Percentiles rank a stretch among this genome's conserved stretches.
Conservation (phyloP, 1,140 invertebrate genomes). For the Drosophila guanche region DNA sequence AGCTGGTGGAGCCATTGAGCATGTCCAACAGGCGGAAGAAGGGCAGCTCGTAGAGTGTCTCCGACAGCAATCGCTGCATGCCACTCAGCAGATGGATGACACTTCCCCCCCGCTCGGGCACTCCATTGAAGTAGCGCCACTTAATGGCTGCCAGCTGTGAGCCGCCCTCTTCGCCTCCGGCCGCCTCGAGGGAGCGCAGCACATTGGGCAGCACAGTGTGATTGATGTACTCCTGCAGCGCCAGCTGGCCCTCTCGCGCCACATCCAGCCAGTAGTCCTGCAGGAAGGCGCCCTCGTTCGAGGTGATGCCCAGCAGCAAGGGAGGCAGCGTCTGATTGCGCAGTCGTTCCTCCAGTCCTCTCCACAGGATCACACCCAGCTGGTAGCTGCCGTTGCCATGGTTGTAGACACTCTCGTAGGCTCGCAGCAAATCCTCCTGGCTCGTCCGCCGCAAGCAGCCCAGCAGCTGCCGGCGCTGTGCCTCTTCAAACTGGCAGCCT, state of each 20-base stretch:
- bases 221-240: slow-evolving; percentile 84
- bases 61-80: slow-evolving; percentile 75
- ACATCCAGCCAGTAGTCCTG: slow-evolving; percentile 85
- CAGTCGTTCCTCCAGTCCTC: slow-evolving; percentile 77
- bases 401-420: slow-evolving; percentile 86
- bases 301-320: slow-evolving; percentile 78
- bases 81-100: slow-evolving; percentile 59
- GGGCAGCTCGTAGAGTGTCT: slow-evolving; percentile 73
- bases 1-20: slow-evolving; percentile 74
- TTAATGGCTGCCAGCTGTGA: slow-evolving; percentile 84
- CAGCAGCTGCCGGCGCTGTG: slow-evolving; percentile 60
- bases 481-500: slow-evolving; percentile 84
- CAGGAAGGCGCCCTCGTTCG: slow-evolving; percentile 86
- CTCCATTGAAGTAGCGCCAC: slow-evolving; percentile 84
- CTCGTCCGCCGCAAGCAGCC: slow-evolving; percentile 87
- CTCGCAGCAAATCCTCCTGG: slow-evolving; percentile 85
- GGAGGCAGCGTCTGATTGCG: slow-evolving; percentile 75
- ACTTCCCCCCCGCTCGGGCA: slow-evolving; percentile 17
- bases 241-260: slow-evolving; percentile 83
- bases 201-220: slow-evolving; percentile 84
- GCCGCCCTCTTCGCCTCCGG: slow-evolving; percentile 31
- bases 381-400: slow-evolving; percentile 85
- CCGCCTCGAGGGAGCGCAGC: slow-evolving; percentile 55
- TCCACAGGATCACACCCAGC: slow-evolving; percentile 86
- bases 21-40: slow-evolving; percentile 69